Conservation (phyloP, 64 coral and sea anemone genomes). For the Porites australiensis region DNA sequence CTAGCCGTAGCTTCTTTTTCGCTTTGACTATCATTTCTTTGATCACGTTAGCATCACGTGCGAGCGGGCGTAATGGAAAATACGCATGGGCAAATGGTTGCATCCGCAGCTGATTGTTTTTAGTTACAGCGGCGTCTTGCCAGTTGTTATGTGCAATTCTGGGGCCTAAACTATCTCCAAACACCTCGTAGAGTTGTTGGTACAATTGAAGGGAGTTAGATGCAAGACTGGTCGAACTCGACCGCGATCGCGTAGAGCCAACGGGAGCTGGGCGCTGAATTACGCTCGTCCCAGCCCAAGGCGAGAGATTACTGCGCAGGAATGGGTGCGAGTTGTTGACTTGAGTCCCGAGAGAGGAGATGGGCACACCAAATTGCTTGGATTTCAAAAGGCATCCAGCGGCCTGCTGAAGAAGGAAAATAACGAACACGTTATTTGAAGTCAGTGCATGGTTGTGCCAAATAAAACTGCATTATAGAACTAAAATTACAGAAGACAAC, state of each 20-base stretch:
- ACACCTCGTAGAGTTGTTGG: conserved; percentile 83
- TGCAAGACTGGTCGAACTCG: conserved; percentile 61
- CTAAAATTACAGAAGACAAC: too few species aligned
- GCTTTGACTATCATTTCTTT: conserved; percentile 74
- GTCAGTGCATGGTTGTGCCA: too few species aligned
- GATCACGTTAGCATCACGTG: conserved; percentile 67
- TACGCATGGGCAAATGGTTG: conserved; percentile 96
- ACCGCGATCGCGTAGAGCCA: conserved; percentile 63
- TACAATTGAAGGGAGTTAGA: conserved; percentile 75
- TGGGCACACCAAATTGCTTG: conserved; percentile 82
- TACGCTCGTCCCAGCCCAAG: conserved; percentile 88
- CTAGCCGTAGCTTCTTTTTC: conserved; percentile 26
- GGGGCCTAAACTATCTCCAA: conserved; percentile 88
- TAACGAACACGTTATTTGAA: not conserved
- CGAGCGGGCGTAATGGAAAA: conserved; percentile 82
- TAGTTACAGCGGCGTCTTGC: conserved; percentile 85
- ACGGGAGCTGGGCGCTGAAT: conserved; percentile 73
- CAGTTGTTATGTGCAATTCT: conserved; percentile 89
- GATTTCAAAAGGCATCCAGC: conserved; percentile 80
- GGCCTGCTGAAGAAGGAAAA: conserved; percentile 67
- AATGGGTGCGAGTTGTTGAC: conserved; percentile 89
- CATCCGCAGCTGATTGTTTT: conserved; percentile 79
- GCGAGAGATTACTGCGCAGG: conserved; percentile 76
- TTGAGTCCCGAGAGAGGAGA: conserved; percentile 55
- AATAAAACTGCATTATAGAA: not conserved